A percentile compares a stretch with the other conserved stretches of the same genome.
phyloP scores from a whole-genome alignment of 2,888 invertebrate genomes.

The Leucoma salicis region DNA sequence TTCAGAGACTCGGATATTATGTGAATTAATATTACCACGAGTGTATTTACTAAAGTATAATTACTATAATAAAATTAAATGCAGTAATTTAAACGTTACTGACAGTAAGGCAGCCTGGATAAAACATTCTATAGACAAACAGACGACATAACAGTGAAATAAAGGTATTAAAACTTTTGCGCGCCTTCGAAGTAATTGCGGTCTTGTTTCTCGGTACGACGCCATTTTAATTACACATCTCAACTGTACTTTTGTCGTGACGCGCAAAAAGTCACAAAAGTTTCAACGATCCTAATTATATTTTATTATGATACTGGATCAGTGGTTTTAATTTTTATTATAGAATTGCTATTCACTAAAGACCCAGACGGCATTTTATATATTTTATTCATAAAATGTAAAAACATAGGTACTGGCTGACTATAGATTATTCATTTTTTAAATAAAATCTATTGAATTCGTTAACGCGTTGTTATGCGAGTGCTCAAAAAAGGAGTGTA shows the following conservation, averaged over 20 bases:
- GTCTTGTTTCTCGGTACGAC: slow-evolving; percentile 37
- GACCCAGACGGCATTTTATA: no score
- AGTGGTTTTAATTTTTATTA: slow-evolving; percentile 3
- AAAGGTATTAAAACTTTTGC: slow-evolving; percentile 57
- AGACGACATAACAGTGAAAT: slow-evolving; percentile 36
- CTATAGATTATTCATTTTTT: no score
- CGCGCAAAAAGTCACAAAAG: slow-evolving; percentile 33
- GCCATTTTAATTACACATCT: slow-evolving; percentile 46
- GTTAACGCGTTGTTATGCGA: no score
- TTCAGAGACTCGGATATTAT: no score
- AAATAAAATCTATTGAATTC: no score
- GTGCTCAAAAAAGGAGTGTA: no score
- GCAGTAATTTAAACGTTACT: slow-evolving; percentile 23
- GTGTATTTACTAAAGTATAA: no score
- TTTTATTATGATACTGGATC: slow-evolving; percentile 22
- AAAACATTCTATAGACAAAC: slow-evolving; percentile 43
- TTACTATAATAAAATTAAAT: slow-evolving; percentile 23
- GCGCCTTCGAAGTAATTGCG: slow-evolving; percentile 47
- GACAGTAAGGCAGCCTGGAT: slow-evolving; percentile 34
- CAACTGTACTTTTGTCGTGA: slow-evolving; percentile 20
- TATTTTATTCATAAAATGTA: background rate
- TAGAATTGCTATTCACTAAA: background rate
- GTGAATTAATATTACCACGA: no score
- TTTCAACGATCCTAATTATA: slow-evolving; percentile 32
- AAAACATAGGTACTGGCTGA: background rate